Percentiles rank a stretch among this genome's conserved stretches.
phyloP scores from a whole-genome alignment of 2,113 vertebrate genomes.

The Chaetodon trifascialis region DNA sequence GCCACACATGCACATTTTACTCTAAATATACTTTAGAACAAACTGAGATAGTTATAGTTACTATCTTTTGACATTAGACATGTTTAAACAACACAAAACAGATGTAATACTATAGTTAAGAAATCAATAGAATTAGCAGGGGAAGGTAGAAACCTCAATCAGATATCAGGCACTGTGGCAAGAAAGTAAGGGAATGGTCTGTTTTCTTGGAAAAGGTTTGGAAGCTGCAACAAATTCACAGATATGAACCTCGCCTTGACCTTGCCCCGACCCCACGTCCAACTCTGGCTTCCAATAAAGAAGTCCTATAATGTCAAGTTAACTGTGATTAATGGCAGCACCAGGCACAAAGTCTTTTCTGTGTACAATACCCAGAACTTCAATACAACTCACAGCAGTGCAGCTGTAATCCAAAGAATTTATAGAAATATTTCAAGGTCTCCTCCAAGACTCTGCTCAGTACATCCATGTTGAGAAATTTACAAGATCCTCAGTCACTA shows the following conservation, averaged over 20 bases:
- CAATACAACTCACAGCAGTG: conserved; percentile 42
- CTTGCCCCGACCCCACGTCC: conserved; percentile 48
- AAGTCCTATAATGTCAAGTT: conserved; percentile 71
- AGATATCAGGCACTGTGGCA: neutral
- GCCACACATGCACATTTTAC: neutral
- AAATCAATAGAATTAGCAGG: neutral
- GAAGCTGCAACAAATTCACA: conserved; percentile 32
- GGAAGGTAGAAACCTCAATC: neutral
- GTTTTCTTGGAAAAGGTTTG: conserved; percentile 19
- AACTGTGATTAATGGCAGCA: conserved; percentile 73
- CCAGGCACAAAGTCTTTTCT: conserved; percentile 67
- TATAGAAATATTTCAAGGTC: conserved; percentile 47
- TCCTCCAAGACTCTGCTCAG: neutral
- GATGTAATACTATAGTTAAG: neutral
- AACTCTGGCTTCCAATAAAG: conserved; percentile 70
- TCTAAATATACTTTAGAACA: neutral
- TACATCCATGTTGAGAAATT: conserved; percentile 3
- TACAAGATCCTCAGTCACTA: conserved; percentile 8
- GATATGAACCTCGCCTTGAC: conserved; percentile 59
- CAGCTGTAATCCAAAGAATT: conserved; percentile 53
- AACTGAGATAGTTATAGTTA: neutral
- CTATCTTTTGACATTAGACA: neutral
- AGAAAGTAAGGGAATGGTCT: neutral
- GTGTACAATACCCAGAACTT: conserved; percentile 69
- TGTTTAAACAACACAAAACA: neutral